Conservation (phyloP, 2,797 vertebrate genomes). For the Chelmon rostratus region DNA sequence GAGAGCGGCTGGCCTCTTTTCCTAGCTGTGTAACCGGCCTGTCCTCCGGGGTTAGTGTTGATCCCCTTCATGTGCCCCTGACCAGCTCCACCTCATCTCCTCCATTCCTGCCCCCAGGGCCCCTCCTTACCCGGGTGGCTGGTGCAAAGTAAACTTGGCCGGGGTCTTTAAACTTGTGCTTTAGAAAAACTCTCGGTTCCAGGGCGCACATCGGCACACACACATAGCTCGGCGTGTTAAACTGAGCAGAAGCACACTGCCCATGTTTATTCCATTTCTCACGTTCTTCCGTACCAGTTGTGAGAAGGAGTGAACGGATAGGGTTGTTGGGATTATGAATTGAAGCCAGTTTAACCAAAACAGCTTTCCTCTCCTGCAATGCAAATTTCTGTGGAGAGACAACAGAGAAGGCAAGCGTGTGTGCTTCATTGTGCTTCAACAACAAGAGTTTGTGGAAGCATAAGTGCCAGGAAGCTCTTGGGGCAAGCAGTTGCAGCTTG, state of each 20-base stretch:
- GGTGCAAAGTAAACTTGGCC: slow-evolving; percentile 91
- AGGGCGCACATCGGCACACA: slow-evolving; percentile 49
- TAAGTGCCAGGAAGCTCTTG: slow-evolving; percentile 51
- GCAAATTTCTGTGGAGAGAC: slow-evolving; percentile 67
- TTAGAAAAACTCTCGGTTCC: slow-evolving; percentile 57
- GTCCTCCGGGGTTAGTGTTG: slow-evolving; percentile 94
- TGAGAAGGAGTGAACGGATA: slow-evolving; percentile 36
- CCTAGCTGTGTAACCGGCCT: slow-evolving; percentile 87
- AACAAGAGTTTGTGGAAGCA: slow-evolving; percentile 52
- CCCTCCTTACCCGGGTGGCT: slow-evolving; percentile 71
- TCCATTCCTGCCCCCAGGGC: slow-evolving; percentile 49
- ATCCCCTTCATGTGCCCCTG: slow-evolving; percentile 93
- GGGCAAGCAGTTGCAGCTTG: slow-evolving; percentile 71
- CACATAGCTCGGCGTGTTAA: slow-evolving; percentile 79
- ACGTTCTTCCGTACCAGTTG: slow-evolving; percentile 46
- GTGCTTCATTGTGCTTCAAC: slow-evolving; percentile 47
- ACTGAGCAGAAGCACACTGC: slow-evolving; percentile 79
- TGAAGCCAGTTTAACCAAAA: slow-evolving; percentile 68
- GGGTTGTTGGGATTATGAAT: slow-evolving; percentile 46
- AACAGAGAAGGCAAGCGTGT: slow-evolving; percentile 50
- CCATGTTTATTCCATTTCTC: slow-evolving; percentile 41
- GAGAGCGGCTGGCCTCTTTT: slow-evolving; percentile 86
- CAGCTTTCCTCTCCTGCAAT: slow-evolving; percentile 58
- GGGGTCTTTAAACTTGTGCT: slow-evolving; percentile 86
- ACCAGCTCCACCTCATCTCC: slow-evolving; percentile 74